Evolutionary conservation across 2,888 invertebrate species (phyloP), one percentile per base, ranked within the genome.

Genomic region (Choreutis nemorana): DNA sequence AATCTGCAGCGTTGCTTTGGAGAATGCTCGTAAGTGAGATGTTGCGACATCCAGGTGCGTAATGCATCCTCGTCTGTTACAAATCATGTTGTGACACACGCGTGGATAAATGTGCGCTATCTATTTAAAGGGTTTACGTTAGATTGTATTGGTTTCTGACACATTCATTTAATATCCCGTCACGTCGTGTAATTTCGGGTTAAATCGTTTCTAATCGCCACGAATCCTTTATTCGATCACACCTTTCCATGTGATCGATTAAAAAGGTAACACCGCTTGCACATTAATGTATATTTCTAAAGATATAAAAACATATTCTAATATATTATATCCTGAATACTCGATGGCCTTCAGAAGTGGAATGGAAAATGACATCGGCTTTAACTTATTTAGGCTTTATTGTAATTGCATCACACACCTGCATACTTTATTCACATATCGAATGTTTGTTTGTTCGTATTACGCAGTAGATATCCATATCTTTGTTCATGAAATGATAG

Each of bases 161-260:
- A 59, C 61, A 67, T 63, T 55, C 53, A 42, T n/a, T n/a, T n/a
- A n/a, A n/a, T 60, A 42, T 52, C 39, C 43, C 37, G 38, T 43
- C 42, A 23, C n/a, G n/a, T 23, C 1, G 28, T 47, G 51, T 54
- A 56, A 62, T 63, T 59, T 56, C 50, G 49, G 43, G 45, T 53
- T n/a, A 63, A 64, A 72, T 66, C 56, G 53, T 48, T 42, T 45
- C 49, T 47, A 55, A 63, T 62, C 53, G 44, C 42, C 55, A 51
- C 48, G 41, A 39, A 51, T 42, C 43, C 44, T 59, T 55, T 41
- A 50, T 48, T 29, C 39, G 37, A 41, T 39, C 45, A 49, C 62
- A 66, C 66, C 63, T 67, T 68, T 60, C 30, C 48, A 42, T 34
- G 44, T 36, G 37, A 40, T 37, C 31, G 41, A 32, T 45, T 48